Evolutionary conservation across 2,113 vertebrate species (phyloP).

Genomic region (Tretioscincus oriximinensis): DNA sequence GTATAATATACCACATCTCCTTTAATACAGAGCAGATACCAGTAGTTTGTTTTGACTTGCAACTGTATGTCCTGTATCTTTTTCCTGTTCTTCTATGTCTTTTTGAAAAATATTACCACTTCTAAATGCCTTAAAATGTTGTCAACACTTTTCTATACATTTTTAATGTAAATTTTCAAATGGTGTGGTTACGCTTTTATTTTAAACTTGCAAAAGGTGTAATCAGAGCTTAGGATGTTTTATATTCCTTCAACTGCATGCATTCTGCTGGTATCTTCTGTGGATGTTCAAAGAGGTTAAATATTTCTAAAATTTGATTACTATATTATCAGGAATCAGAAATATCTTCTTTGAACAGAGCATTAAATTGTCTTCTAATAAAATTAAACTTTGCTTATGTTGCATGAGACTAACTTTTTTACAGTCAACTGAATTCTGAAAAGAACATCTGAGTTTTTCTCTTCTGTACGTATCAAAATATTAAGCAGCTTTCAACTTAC

Average conservation of each 20-base stretch:
- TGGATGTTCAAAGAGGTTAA: not conserved
- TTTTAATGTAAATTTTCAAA: too few species aligned
- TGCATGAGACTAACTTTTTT: not conserved
- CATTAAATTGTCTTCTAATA: not conserved
- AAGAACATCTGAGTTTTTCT: not conserved
- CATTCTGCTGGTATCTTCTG: not conserved
- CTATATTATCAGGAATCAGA: not conserved
- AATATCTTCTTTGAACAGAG: not conserved
- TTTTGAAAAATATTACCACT: not conserved
- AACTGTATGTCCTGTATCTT: too few species aligned
- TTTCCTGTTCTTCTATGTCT: too few species aligned
- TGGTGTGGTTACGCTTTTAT: too few species aligned
- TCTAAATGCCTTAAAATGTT: not conserved
- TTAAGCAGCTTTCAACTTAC: conserved; percentile 20
- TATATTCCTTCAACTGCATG: not conserved
- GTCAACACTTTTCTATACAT: too few species aligned
- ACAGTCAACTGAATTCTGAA: not conserved
- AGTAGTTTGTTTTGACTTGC: not conserved
- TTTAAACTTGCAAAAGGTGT: too few species aligned
- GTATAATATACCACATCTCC: not conserved
- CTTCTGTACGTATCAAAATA: not conserved
- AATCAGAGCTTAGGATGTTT: not conserved
- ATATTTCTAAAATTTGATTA: not conserved
- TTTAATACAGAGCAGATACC: not conserved
- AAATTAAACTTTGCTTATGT: not conserved